Evolutionary conservation across 2,888 invertebrate genomes (phyloP).

Genomic region (Amphipoea oculea): DNA sequence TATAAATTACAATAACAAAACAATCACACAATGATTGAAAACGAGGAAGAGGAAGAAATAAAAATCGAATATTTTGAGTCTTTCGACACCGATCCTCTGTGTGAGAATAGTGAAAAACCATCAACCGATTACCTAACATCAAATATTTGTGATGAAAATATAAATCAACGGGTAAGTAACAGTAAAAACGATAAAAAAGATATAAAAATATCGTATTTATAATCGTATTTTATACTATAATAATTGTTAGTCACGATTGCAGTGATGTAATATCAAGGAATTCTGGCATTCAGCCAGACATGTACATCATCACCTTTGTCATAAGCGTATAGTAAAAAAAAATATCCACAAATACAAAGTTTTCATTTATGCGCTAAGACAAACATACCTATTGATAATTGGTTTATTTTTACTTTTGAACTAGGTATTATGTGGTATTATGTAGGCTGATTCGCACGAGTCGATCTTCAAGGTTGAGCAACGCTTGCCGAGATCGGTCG

Average conservation of each 20-base stretch:
- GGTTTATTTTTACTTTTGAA: neutral
- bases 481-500: neutral
- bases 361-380: slow-evolving; percentile 7
- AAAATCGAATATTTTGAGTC: slow-evolving; percentile 76
- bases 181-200: slow-evolving; percentile 44
- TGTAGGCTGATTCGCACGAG: neutral
- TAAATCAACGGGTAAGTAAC: slow-evolving; percentile 52
- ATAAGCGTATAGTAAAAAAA: slow-evolving; percentile 38
- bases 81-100: slow-evolving; percentile 72
- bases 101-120: slow-evolving; percentile 17
- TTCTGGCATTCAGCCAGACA: slow-evolving; percentile 53
- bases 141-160: slow-evolving; percentile 32
- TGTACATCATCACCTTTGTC: slow-evolving; percentile 39
- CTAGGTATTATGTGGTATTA: neutral
- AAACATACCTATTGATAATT: slow-evolving; percentile 5
- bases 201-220: slow-evolving; percentile 46
- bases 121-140: neutral
- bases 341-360: neutral
- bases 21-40: slow-evolving; percentile 36
- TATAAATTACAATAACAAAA: slow-evolving; percentile 1
- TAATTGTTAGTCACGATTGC: slow-evolving; percentile 52
- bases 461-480: neutral
- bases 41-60: slow-evolving; percentile 72
- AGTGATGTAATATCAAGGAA: slow-evolving; percentile 44
- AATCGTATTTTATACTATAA: slow-evolving; percentile 49